These are phyloP conservation scores for Junco hyemalis DNA, from an alignment of 2,113 vertebrate species.

Conservation along the genomic window DNA sequence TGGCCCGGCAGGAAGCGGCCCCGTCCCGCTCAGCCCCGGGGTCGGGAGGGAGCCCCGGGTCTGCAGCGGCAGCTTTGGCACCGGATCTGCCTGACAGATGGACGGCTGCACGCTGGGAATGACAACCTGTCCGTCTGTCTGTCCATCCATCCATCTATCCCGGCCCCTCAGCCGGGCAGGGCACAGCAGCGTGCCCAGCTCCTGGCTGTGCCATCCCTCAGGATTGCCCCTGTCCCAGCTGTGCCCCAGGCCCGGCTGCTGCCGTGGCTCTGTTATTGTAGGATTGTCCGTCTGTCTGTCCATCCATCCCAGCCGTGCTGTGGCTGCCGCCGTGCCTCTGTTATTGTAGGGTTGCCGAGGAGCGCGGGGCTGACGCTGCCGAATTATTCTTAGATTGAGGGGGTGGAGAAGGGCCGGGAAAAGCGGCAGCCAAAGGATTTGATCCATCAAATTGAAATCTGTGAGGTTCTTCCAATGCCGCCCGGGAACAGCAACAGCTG, in stretches of 20 bases:
- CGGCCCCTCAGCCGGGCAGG: background rate
- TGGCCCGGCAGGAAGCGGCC: background rate
- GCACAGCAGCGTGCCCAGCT: background rate
- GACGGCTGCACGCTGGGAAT: background rate
- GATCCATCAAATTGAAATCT: slow-evolving; percentile 18
- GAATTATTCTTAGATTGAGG: slow-evolving; percentile 58
- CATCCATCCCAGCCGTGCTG: background rate
- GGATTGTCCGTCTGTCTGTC: background rate
- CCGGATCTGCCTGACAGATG: background rate
- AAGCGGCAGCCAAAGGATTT: slow-evolving; percentile 20
- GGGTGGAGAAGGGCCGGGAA: slow-evolving; percentile 46
- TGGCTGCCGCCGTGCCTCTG: background rate
- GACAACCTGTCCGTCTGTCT: background rate
- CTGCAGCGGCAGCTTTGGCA: background rate
- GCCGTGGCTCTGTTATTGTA: background rate
- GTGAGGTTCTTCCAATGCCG: background rate
- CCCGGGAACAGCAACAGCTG: slow-evolving; percentile 22
- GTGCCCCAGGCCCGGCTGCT: background rate
- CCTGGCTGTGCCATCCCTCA: fast-evolving
- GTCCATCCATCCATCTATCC: background rate
- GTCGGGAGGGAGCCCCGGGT: background rate
- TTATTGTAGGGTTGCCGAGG: background rate
- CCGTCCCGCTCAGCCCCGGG: background rate
- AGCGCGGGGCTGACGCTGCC: slow-evolving; percentile 17
- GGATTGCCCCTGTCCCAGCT: background rate